These are phyloP conservation scores for Euplexia lucipara DNA, from an alignment of 2,888 invertebrate species.

Conservation along the genomic window DNA sequence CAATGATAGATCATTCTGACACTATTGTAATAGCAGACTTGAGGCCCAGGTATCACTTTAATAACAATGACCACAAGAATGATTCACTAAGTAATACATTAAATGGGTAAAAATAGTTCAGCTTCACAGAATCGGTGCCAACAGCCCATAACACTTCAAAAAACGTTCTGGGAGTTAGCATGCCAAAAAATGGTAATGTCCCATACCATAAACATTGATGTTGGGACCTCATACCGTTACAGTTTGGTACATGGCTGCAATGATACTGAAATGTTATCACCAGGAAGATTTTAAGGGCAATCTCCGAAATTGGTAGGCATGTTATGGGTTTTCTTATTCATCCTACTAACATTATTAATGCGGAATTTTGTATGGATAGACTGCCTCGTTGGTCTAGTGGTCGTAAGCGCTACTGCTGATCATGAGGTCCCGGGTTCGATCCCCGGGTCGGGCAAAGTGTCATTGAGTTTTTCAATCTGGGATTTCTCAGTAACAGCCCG, in stretches of 20 bases:
- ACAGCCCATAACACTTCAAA: slow-evolving; percentile 7
- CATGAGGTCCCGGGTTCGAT: too few relatives aligned
- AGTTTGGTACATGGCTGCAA: slow-evolving; percentile 22
- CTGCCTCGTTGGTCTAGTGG: too few relatives aligned
- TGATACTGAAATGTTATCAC: slow-evolving; percentile 41
- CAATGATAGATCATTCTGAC: too few relatives aligned
- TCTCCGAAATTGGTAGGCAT: slow-evolving; percentile 23
- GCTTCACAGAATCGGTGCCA: not conserved
- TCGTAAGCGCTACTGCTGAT: too few relatives aligned
- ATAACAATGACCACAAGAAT: too few relatives aligned
- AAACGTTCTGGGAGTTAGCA: not conserved
- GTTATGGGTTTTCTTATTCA: slow-evolving; percentile 11
- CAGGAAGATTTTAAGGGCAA: slow-evolving; percentile 27
- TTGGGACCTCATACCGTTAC: slow-evolving; percentile 19
- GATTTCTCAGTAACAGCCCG: too few relatives aligned
- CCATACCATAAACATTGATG: slow-evolving; percentile 41
- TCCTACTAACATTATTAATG: too few relatives aligned
- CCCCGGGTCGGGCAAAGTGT: too few relatives aligned
- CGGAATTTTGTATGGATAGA: too few relatives aligned
- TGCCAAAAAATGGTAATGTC: slow-evolving; percentile 20
- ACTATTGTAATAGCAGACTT: too few relatives aligned
- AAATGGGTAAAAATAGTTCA: not conserved
- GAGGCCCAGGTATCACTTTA: too few relatives aligned
- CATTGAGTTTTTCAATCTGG: too few relatives aligned
- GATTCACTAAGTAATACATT: not conserved